A percentile compares a stretch with the other conserved stretches of the same genome.
These are phyloP conservation scores for Carposina sasakii DNA, from an alignment of 1,140 invertebrate species.

Conservation along the genomic window DNA sequence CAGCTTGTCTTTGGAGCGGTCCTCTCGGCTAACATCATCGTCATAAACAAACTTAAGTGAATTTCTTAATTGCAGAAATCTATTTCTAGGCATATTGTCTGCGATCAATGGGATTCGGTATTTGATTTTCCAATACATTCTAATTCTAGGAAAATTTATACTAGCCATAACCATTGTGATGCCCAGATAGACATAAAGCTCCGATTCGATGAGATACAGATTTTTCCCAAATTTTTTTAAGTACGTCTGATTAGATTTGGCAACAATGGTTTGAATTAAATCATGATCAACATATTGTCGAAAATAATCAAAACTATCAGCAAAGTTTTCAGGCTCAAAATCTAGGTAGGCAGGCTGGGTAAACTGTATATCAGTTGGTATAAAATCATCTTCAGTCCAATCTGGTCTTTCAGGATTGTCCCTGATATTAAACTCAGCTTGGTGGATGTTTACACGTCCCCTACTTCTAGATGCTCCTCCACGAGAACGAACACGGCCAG, in stretches of 20 bases:
- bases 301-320: slow-evolving; percentile 3
- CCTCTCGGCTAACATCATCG: neutral
- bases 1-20: neutral
- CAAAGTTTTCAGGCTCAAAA: neutral
- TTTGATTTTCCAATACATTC: slow-evolving; percentile 6
- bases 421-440: neutral
- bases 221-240: neutral
- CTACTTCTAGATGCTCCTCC: neutral
- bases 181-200: neutral
- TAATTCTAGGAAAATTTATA: neutral
- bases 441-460: neutral
- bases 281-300: slow-evolving; percentile 1
- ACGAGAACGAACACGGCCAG: neutral
- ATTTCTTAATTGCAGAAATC: neutral
- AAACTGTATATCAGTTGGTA: neutral
- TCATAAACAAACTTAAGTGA: slow-evolving; percentile 1
- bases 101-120: neutral
- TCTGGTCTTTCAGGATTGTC: slow-evolving; percentile 1
- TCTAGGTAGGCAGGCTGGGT: neutral
- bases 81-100: neutral
- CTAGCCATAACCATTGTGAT: slow-evolving; percentile 2
- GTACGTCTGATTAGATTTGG: neutral
- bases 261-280: neutral
- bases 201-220: neutral
- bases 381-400: slow-evolving; percentile 2